phyloP scores from a whole-genome alignment of 2,797 vertebrate genomes.

The Pseudocheirus occidentalis region DNA sequence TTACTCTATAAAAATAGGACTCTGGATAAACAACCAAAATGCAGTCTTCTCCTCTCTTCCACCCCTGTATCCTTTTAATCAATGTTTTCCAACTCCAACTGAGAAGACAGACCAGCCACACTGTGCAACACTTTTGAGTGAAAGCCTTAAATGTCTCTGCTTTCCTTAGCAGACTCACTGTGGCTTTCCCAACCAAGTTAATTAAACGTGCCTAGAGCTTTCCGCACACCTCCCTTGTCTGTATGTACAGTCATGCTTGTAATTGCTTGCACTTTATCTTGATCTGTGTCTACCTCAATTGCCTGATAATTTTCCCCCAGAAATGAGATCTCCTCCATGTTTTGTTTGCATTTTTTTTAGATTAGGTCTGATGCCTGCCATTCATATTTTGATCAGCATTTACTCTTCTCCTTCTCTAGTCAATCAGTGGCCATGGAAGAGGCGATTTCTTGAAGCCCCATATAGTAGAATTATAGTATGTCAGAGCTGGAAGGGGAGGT shows the following conservation, averaged over 20 bases:
- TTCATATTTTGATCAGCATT: constrained; percentile 42
- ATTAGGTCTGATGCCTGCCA: constrained; percentile 47
- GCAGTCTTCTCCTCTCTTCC: background rate
- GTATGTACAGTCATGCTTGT: constrained; percentile 53
- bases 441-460: background rate
- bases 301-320: constrained; percentile 60
- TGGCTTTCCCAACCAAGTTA: constrained; percentile 65
- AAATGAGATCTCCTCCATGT: constrained; percentile 67
- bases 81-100: background rate
- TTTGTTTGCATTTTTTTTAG: constrained; percentile 56
- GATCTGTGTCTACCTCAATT: constrained; percentile 69
- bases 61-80: background rate
- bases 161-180: constrained; percentile 33
- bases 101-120: background rate
- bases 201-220: constrained; percentile 34
- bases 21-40: background rate
- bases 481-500: background rate
- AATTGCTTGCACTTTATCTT: constrained; percentile 55
- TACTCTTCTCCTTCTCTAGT: background rate
- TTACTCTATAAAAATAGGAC: background rate
- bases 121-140: background rate
- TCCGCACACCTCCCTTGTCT: constrained; percentile 27
- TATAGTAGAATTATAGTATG: background rate
- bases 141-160: constrained; percentile 20
- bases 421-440: constrained; percentile 7